Evolutionary conservation across 2,888 invertebrate genomes (phyloP), one percentile per base, ranked within the genome.

Genomic region (Neoscelio sp.): DNA sequence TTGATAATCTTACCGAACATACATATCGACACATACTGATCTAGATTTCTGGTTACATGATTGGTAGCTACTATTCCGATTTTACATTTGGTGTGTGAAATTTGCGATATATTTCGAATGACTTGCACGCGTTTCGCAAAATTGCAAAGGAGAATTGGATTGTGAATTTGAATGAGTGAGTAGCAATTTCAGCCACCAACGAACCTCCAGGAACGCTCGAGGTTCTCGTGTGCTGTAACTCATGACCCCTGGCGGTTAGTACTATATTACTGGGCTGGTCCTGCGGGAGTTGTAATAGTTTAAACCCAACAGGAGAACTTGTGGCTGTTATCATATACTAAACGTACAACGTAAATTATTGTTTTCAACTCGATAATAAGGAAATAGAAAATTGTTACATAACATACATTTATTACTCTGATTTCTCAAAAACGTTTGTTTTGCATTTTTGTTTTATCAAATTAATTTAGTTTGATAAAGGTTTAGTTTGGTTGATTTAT

Each of bases 231-330:
- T 35, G 75, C 68, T 77, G 79, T 79, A 80, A 79, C 74, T 80
- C 67, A 80, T 67, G 79, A 62, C 75, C 74, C 67, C 60, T 54
- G 65, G 74, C 50, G 68, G 70, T 78, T 70, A 60, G 70, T 67
- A 74, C 68, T 82, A 80, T 77, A 80, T 80, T 74, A 79, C 79
- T 56, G 70, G 70, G 58, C 35, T 60, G 68, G 60, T 75, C 71
- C 52, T 67, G 52, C 42, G 80, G 79, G 82, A 80, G 54, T 80
- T 77, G 80, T 75, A 71, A 79, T 79, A 82, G 79, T 82, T 82
- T 82, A 80, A 82, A 82, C 65, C 76, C 76, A 76, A 70, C 76
- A 70, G 68, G 68, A 70, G 68, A 76, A 76, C 64, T 76, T 70
- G 68, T 56, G 76, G 76, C 64, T 77, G 76, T 77, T 77, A 77